Evolutionary conservation across 2,888 invertebrate species (phyloP).

Genomic region (Diaprepes abbreviatus): DNA sequence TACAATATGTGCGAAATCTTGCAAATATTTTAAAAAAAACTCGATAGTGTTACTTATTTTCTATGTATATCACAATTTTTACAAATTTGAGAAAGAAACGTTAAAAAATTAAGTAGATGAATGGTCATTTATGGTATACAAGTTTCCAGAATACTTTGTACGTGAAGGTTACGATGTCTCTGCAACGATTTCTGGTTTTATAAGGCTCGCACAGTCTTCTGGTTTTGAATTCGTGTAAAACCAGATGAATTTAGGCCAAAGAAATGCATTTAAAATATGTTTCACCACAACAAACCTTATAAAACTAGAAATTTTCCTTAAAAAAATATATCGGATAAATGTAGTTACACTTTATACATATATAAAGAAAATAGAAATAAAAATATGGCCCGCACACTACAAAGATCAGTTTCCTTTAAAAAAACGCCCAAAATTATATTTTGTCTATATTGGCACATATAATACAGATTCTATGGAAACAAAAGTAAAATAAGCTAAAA

Average conservation of each 20-base stretch:
- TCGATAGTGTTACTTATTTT: conserved; percentile 10
- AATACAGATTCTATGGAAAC: background rate
- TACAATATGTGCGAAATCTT: background rate
- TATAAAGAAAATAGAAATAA: background rate
- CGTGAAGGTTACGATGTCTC: background rate
- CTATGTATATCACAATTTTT: conserved; percentile 49
- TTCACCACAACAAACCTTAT: background rate
- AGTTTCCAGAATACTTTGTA: conserved; percentile 27
- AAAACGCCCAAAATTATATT: background rate
- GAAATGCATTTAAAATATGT: too few relatives aligned
- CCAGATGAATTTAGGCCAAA: too few relatives aligned
- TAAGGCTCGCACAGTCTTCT: background rate
- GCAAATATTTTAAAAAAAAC: conserved; percentile 10
- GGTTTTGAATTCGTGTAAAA: background rate
- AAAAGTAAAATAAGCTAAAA: background rate
- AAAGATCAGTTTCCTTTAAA: background rate
- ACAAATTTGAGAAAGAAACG: conserved; percentile 34
- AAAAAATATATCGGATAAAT: background rate
- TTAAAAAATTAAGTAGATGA: conserved; percentile 44
- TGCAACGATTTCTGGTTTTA: background rate
- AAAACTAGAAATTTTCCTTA: background rate
- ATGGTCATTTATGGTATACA: conserved; percentile 25
- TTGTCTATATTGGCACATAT: conserved; percentile 1
- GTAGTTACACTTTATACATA: conserved; percentile 9
- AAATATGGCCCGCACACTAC: background rate